Evolutionary conservation across 53 echinoderm and acorn worm genomes (phyloP), one percentile per base, ranked within the genome.

Genomic region (Paracentrotus lividus): DNA sequence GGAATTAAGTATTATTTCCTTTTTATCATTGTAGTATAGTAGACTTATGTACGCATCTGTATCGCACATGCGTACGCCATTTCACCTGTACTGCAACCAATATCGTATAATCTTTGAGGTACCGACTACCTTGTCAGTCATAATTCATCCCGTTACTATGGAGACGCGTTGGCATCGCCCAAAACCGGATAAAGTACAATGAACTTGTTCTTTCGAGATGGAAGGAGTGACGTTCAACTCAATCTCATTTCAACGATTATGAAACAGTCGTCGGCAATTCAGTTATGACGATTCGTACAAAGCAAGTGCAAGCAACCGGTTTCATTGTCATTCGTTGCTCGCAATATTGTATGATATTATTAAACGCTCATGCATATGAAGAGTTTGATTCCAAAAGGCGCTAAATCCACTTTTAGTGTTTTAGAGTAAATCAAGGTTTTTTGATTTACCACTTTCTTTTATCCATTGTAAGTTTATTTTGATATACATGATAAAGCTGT

Each of bases 301-400:
- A 81, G 26, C 81, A 36, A 81, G 27, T 23, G 47, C 81, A 81
- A 33, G 44, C 26, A 10, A 16, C 47, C 47, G 9, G 81, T 47
- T 81, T 3, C 81, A 45, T 47, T 81, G 81, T 81, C 44, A 81
- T 81, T 81, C 38, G 36, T 45, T n/a, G 81, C 81, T 20, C 47
- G 44, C 81, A 44, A 47, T 81, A 47, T 81, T 44, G 20, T 81
- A 81, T 27, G 8, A 81, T 81, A 44, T n/a, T 1, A 81, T n/a
- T n/a, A n/a, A n/a, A 81, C 16, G 44, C 38, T 81, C 81, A 81
- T 81, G 81, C 81, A 81, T 81, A n/a, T n/a, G n/a, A n/a, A n/a
- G n/a, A n/a, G n/a, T n/a, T n/a, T n/a, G n/a, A n/a, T n/a, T n/a
- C n/a, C n/a, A n/a, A n/a, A n/a, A n/a, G n/a, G n/a, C n/a, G n/a